Conservation (phyloP, 2,797 vertebrate genomes). For the Danio albolineatus region DNA sequence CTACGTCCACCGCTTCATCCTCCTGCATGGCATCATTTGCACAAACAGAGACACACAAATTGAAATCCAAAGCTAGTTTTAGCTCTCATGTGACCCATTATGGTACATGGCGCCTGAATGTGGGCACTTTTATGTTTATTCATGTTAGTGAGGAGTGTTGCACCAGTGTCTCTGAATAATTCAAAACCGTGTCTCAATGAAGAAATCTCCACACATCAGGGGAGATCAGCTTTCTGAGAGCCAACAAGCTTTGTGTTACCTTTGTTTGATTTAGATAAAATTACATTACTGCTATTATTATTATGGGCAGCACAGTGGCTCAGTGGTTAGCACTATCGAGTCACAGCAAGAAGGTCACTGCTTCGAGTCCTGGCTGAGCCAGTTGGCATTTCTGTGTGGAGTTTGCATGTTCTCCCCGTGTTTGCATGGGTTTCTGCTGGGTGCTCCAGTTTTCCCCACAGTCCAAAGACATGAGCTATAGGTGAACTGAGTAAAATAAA, state of each 20-base stretch:
- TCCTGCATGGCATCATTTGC: slow-evolving; percentile 8
- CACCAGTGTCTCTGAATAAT: slow-evolving; percentile 11
- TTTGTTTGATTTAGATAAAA: background rate
- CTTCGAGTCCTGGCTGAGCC: too few species aligned
- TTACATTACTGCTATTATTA: too few species aligned
- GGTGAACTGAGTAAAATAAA: too few species aligned
- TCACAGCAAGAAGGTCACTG: too few species aligned
- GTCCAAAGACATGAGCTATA: too few species aligned
- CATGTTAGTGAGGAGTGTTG: background rate
- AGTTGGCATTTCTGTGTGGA: too few species aligned
- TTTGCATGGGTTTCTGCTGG: too few species aligned
- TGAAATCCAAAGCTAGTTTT: slow-evolving; percentile 30
- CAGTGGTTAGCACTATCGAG: too few species aligned
- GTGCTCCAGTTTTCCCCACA: too few species aligned
- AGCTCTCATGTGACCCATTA: slow-evolving; percentile 12
- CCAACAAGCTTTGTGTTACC: background rate
- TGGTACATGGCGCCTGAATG: background rate
- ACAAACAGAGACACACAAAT: slow-evolving; percentile 27
- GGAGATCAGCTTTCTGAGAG: background rate
- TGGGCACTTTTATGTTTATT: slow-evolving; percentile 21
- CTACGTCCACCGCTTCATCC: slow-evolving; percentile 7
- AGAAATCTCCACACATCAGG: slow-evolving; percentile 16
- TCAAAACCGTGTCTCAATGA: slow-evolving; percentile 1
- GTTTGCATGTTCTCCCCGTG: too few species aligned
- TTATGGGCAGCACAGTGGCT: too few species aligned